These are phyloP conservation scores for Oplegnathus fasciatus DNA, from an alignment of 2,113 vertebrate species.

Conservation along the genomic window DNA sequence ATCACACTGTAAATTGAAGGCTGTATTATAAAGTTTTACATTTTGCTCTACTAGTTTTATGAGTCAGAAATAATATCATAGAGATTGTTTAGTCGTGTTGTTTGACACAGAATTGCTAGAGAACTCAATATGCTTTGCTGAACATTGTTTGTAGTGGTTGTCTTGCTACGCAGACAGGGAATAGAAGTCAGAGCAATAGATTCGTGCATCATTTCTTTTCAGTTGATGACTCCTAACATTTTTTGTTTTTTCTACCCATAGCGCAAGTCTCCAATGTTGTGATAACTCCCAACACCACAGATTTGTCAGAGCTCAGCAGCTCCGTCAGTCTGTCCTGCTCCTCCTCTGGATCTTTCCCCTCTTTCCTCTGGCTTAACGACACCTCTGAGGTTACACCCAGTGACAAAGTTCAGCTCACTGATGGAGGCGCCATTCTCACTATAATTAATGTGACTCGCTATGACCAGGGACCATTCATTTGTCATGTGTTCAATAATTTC, in stretches of 20 bases:
- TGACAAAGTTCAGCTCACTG: slow-evolving; percentile 66
- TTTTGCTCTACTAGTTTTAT: not conserved
- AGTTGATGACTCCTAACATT: not conserved
- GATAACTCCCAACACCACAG: not conserved
- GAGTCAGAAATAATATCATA: not conserved
- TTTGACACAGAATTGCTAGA: not conserved
- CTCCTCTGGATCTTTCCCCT: slow-evolving; percentile 58
- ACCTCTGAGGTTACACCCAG: slow-evolving; percentile 64
- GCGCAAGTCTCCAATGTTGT: slow-evolving; percentile 36
- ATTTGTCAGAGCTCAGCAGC: slow-evolving; percentile 54
- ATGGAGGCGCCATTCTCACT: slow-evolving; percentile 47
- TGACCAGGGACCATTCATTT: slow-evolving; percentile 55
- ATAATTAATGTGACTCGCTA: slow-evolving; percentile 60
- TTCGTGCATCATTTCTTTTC: not conserved
- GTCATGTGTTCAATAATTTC: slow-evolving; percentile 10
- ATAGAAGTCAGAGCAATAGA: not conserved
- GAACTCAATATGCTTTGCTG: not conserved
- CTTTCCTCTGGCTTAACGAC: slow-evolving; percentile 70
- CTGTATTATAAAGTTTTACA: not conserved
- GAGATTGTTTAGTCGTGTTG: not conserved
- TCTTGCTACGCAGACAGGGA: not conserved
- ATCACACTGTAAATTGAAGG: too few relatives aligned
- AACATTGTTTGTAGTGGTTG: not conserved
- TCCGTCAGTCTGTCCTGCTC: slow-evolving; percentile 55
- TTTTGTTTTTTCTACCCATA: slow-evolving; percentile 26